Conservation (phyloP, 2,888 invertebrate species). For the Idaea dimidiata region DNA sequence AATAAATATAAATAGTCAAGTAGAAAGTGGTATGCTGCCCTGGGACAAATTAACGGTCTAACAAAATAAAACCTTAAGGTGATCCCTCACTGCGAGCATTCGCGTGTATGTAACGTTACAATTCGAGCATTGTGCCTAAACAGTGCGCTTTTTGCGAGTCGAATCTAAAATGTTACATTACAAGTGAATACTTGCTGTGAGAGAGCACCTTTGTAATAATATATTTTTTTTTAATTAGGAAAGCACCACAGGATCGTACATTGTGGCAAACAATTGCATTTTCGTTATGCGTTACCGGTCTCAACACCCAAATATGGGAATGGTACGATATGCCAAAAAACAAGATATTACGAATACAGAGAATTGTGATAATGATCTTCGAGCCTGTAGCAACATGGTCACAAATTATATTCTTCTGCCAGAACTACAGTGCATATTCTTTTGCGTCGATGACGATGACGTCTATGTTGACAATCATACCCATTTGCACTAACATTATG, state of each 20-base stretch:
- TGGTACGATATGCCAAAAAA: not conserved
- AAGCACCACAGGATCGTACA: not conserved
- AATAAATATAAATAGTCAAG: no score
- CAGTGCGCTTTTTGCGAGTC: no score
- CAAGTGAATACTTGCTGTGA: no score
- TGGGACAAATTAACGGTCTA: no score
- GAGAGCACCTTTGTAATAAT: no score
- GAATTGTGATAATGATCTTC: not conserved
- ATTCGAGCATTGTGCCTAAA: no score
- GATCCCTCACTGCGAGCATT: no score
- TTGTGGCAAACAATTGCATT: not conserved
- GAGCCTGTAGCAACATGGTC: not conserved
- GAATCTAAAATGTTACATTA: no score
- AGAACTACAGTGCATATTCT: not conserved
- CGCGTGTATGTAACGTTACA: no score
- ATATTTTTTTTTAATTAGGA: not conserved
- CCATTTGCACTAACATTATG: not conserved
- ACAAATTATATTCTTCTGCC: not conserved
- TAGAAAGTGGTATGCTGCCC: no score
- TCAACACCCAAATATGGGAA: not conserved
- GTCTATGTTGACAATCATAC: not conserved
- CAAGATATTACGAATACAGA: not conserved
- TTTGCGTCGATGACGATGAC: not conserved
- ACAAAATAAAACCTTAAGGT: no score
- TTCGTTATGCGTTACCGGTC: not conserved